These are phyloP conservation scores for Penaeus japonicus DNA, from an alignment of 1,140 invertebrate species.

Conservation along the genomic window DNA sequence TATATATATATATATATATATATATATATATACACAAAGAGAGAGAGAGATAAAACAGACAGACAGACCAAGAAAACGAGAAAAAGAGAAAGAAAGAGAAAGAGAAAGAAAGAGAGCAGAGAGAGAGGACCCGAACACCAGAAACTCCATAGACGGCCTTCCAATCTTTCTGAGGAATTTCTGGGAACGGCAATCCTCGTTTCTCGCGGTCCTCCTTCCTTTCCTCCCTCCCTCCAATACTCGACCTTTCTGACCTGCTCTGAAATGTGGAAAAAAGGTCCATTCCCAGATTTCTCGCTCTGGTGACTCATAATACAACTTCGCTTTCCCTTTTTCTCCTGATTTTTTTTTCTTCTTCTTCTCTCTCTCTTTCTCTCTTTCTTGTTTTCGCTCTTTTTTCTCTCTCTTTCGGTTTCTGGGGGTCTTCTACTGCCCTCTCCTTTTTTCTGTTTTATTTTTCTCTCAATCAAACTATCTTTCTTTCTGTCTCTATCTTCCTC, in stretches of 20 bases:
- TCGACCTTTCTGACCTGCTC: neutral
- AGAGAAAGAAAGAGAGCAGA: too few relatives aligned
- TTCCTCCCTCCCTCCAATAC: too few relatives aligned
- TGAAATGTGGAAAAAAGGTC: neutral
- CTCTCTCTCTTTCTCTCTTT: neutral
- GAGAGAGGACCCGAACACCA: too few relatives aligned
- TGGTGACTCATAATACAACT: too few relatives aligned
- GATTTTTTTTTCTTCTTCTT: too few relatives aligned
- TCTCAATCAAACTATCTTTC: neutral
- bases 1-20: conserved; percentile 3
- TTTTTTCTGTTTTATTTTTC: too few relatives aligned
- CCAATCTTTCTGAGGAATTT: too few relatives aligned
- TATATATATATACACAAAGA: neutral
- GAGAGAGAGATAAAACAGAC: neutral
- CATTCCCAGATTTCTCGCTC: neutral
- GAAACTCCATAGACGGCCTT: too few relatives aligned
- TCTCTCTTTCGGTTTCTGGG: neutral
- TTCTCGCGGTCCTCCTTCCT: neutral
- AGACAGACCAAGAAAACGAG: neutral
- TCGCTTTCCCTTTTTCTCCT: too few relatives aligned
- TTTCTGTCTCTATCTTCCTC: neutral
- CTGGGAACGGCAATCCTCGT: neutral
- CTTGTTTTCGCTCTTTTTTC: neutral
- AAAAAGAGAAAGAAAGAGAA: neutral
- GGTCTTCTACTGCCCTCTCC: too few relatives aligned